Percentiles rank a stretch among this genome's conserved stretches.
These are phyloP conservation scores for Pissodes strobi DNA, from an alignment of 1,140 invertebrate species.

Conservation along the genomic window DNA sequence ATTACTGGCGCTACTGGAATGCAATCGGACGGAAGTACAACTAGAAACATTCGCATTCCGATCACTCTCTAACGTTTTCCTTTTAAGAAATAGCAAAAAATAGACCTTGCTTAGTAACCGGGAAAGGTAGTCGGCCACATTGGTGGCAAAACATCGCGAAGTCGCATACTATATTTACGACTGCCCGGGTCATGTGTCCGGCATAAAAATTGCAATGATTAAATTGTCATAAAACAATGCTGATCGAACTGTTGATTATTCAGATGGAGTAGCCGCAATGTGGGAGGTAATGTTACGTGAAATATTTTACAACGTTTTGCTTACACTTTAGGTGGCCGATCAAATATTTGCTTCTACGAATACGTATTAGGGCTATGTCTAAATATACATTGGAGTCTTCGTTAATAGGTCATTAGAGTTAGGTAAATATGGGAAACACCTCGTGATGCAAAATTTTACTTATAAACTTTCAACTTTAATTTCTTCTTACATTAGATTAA, in stretches of 20 bases:
- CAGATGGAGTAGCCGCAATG: slow-evolving; percentile 17
- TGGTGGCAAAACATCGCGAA: slow-evolving; percentile 32
- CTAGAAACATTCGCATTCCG: slow-evolving; percentile 17
- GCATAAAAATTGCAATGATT: slow-evolving; percentile 36
- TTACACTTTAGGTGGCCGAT: slow-evolving; percentile 25
- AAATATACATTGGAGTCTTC: no score
- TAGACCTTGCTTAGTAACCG: slow-evolving; percentile 33
- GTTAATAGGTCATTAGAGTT: no score
- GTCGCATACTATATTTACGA: slow-evolving; percentile 31
- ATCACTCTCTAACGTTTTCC: slow-evolving; percentile 22
- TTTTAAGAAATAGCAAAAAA: slow-evolving; percentile 34
- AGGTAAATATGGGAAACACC: no score
- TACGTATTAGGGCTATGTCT: no score
- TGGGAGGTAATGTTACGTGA: slow-evolving; percentile 31
- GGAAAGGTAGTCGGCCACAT: slow-evolving; percentile 23
- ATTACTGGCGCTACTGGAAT: no score
- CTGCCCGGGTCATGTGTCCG: slow-evolving; percentile 11
- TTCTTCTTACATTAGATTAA: no score
- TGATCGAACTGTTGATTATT: slow-evolving; percentile 33
- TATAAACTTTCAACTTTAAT: no score
- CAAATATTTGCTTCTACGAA: no score
- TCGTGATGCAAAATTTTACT: no score
- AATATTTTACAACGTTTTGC: slow-evolving; percentile 26
- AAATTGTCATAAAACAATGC: slow-evolving; percentile 29
- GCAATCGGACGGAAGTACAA: slow-evolving; percentile 16